Evolutionary conservation across 2,797 vertebrate species (phyloP).

Genomic region (Thalassophryne amazonica): DNA sequence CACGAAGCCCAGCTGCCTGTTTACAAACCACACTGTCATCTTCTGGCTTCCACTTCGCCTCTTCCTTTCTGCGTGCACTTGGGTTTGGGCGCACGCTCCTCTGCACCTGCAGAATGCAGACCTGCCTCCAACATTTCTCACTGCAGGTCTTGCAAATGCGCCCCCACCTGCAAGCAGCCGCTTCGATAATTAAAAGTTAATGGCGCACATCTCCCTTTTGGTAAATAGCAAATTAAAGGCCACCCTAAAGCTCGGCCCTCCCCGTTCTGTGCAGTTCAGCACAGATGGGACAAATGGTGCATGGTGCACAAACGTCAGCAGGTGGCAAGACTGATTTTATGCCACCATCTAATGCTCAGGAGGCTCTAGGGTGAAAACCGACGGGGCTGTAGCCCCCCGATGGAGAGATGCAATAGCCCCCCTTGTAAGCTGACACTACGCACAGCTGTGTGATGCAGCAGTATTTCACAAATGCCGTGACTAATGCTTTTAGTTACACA

Average conservation of each 20-base stretch:
- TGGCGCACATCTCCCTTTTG: constrained; percentile 43
- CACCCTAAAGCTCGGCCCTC: constrained; percentile 23
- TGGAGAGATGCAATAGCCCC: too few species aligned
- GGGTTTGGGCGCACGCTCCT: constrained; percentile 50
- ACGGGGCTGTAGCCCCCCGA: too few species aligned
- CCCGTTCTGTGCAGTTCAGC: constrained; percentile 2
- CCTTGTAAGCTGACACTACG: too few species aligned
- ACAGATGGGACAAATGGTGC: constrained; percentile 29
- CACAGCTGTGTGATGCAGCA: too few species aligned
- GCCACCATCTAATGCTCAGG: too few species aligned
- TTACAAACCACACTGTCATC: constrained; percentile 78
- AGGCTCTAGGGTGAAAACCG: too few species aligned
- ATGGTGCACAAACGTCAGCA: constrained; percentile 27
- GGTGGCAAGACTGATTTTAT: constrained; percentile 19
- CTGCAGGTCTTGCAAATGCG: constrained; percentile 29
- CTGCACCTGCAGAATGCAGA: constrained; percentile 32
- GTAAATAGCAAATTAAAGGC: constrained; percentile 52
- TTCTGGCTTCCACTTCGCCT: constrained; percentile 63
- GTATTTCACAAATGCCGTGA: too few species aligned
- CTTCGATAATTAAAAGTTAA: constrained; percentile 64
- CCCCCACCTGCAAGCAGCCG: constrained; percentile 46
- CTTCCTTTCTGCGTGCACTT: constrained; percentile 52
- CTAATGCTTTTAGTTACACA: too few species aligned
- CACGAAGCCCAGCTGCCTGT: constrained; percentile 78
- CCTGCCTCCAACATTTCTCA: constrained; percentile 37